Percentiles rank a stretch among this genome's conserved stretches.
These are phyloP conservation scores for Propsilocerus akamusi DNA, from an alignment of 1,140 invertebrate species.

Conservation along the genomic window DNA sequence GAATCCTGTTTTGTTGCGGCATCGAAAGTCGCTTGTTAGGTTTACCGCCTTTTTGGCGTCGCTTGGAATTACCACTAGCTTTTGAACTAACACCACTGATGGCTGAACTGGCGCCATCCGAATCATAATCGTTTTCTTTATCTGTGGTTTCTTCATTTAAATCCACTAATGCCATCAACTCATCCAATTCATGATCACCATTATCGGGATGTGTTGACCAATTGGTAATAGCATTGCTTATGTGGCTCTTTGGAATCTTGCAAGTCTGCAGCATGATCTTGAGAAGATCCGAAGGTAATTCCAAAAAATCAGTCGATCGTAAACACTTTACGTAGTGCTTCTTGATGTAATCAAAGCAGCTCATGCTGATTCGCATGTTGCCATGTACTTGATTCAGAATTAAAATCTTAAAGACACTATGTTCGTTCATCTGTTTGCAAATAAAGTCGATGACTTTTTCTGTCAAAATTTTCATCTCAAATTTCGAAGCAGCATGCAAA, in stretches of 20 bases:
- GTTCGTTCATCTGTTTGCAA: neutral
- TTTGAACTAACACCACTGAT: too few relatives aligned
- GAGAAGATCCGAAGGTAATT: neutral
- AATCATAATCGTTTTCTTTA: neutral
- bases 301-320: neutral
- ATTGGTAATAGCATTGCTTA: neutral
- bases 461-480: neutral
- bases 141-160: neutral
- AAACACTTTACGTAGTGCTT: neutral
- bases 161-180: neutral
- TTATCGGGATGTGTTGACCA: neutral
- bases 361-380: neutral
- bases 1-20: too few relatives aligned
- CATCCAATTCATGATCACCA: neutral
- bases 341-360: neutral
- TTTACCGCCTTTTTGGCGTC: neutral
- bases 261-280: neutral
- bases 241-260: neutral
- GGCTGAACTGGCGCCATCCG: too few relatives aligned
- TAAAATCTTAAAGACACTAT: neutral
- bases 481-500: neutral
- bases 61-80: neutral
- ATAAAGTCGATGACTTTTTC: neutral
- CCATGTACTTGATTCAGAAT: neutral
- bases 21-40: too few relatives aligned